Evolutionary conservation across 2,888 invertebrate species (phyloP), one percentile per base, ranked within the genome.

Genomic region (Phymatocera aterrima): DNA sequence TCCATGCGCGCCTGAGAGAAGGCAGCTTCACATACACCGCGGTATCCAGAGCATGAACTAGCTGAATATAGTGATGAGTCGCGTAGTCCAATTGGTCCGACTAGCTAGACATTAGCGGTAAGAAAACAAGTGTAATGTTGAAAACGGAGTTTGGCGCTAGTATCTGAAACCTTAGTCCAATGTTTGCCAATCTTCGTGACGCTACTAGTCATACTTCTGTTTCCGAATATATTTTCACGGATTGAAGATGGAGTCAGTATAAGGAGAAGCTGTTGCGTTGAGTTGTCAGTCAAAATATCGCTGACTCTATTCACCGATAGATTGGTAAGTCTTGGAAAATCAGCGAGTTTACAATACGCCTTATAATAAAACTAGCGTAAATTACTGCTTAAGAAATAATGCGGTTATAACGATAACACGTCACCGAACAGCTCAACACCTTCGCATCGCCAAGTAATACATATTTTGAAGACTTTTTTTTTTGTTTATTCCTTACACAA

Each of bases 201-300:
- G 12, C 68, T 68, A 15, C 68, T 68, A n/a, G n/a, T n/a, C n/a
- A n/a, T n/a, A n/a, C 40, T 10, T 68, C 21, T 43, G 46, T 43
- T 57, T 28, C 4, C 28, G 21, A 57, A 28, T 10, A 24, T 43
- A 15, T 68, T 43, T 43, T 24, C 40, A 46, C 68, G 46, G 28
- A 57, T 75, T 28, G 57, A 75, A 75, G 75, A 75, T 75, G 75
- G 75, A 75, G 37, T 57, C 75, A 40, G 34, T 75, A 8, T 10
- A 6, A 60, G 60, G 21, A 75, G 40, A 57, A 75, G 18, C 31
- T 57, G 15, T 37, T 43, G 43, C 75, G 6, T 57, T 51, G 34
- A 31, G 40, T 75, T 60, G 6, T 57, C 75, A 54, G 72, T 75
- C 40, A 37, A 28, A 37, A 21, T 46, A 57, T 57, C 40, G 60